These are phyloP conservation scores for Actias luna DNA, from an alignment of 2,888 invertebrate species.

Conservation along the genomic window DNA sequence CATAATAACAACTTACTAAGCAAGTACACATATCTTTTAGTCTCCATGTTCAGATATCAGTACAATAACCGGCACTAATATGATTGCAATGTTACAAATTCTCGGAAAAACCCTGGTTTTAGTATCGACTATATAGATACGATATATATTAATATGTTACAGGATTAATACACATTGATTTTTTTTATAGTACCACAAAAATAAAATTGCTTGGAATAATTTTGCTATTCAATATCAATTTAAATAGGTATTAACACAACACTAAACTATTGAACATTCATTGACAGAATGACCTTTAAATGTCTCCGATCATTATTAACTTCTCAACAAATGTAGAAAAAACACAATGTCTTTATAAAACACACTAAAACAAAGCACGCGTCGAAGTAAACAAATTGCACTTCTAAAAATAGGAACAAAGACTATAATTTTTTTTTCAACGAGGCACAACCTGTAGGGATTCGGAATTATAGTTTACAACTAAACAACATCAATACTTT, in stretches of 20 bases:
- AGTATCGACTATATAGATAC: too few relatives aligned
- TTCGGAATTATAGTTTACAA: neutral
- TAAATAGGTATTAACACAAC: neutral
- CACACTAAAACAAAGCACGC: neutral
- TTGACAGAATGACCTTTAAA: neutral
- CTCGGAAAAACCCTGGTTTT: too few relatives aligned
- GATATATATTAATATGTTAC: too few relatives aligned
- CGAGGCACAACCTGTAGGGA: neutral
- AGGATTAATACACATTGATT: too few relatives aligned
- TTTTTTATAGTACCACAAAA: too few relatives aligned
- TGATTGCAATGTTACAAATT: too few relatives aligned
- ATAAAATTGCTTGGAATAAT: too few relatives aligned
- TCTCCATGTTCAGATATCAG: too few relatives aligned
- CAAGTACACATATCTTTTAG: too few relatives aligned
- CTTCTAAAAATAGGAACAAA: neutral
- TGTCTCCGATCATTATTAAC: neutral
- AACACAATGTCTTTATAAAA: neutral
- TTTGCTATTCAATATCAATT: too few relatives aligned
- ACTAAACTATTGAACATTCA: neutral
- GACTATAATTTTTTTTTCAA: neutral
- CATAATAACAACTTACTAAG: too few relatives aligned
- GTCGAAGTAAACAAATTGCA: neutral
- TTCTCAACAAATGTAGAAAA: neutral
- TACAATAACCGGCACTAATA: too few relatives aligned
- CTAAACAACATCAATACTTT: neutral